Percentiles rank a stretch among this genome's conserved stretches.
Evolutionary conservation across 2,113 vertebrate species (phyloP).

Genomic region (Lampris megalopsis): DNA sequence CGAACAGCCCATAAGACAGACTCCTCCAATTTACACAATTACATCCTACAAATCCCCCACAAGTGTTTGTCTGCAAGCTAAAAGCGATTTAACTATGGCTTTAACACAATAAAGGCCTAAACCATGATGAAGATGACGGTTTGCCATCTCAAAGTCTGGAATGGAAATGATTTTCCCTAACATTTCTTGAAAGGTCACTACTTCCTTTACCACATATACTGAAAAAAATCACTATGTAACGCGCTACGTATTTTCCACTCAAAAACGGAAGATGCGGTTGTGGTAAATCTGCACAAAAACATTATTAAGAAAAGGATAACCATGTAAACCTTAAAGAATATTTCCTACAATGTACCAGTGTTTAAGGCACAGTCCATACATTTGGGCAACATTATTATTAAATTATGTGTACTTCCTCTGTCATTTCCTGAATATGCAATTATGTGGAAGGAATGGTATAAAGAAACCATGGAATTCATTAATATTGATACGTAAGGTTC

Average conservation of each 20-base stretch:
- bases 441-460: background rate
- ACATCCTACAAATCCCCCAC: constrained; percentile 10
- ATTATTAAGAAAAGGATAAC: constrained; percentile 8
- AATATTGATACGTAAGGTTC: too few relatives aligned
- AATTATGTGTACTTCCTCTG: constrained; percentile 6
- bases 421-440: background rate
- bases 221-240: background rate
- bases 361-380: constrained; percentile 75
- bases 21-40: background rate
- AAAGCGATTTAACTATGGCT: constrained; percentile 53
- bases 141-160: constrained; percentile 31
- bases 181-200: background rate
- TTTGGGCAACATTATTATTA: constrained; percentile 33
- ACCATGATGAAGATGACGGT: constrained; percentile 20
- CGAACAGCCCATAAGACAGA: background rate
- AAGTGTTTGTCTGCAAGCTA: constrained; percentile 28
- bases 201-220: background rate
- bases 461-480: background rate
- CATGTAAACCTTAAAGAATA: constrained; percentile 48
- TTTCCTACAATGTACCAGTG: constrained; percentile 47
- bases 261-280: constrained; percentile 3
- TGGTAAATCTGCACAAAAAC: constrained; percentile 23
- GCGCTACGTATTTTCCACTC: background rate
- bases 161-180: constrained; percentile 3
- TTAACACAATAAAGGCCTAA: constrained; percentile 34